Percentiles rank a stretch among this genome's conserved stretches.
Conservation (phyloP, 2,888 invertebrate species). For the Muschampia staudingeri region DNA sequence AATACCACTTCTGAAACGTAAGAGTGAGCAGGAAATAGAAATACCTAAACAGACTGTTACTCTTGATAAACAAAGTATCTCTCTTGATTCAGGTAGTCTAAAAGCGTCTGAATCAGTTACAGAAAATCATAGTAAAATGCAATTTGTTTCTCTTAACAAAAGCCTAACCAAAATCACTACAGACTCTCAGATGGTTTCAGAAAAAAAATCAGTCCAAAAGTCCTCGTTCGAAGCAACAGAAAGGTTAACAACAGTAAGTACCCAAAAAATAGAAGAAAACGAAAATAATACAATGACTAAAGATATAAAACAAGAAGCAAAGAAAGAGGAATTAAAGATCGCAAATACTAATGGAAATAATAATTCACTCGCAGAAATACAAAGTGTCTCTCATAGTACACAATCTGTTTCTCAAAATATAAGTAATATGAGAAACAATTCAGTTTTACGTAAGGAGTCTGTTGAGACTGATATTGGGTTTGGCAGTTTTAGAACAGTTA, state of each 20-base stretch:
- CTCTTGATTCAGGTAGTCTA: constrained; percentile 47
- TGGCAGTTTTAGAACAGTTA: neutral
- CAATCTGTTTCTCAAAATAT: neutral
- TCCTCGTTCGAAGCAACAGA: neutral
- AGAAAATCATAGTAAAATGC: constrained; percentile 29
- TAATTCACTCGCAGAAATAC: neutral
- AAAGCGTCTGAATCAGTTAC: constrained; percentile 26
- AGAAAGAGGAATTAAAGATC: neutral
- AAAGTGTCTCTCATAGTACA: neutral
- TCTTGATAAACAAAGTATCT: constrained; percentile 62
- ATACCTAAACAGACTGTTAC: constrained; percentile 58
- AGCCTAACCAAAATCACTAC: constrained; percentile 5
- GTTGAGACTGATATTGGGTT: neutral
- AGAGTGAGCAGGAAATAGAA: constrained; percentile 76
- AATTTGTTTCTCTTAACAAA: constrained; percentile 32
- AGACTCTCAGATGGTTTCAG: neutral
- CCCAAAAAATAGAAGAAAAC: constrained; percentile 3
- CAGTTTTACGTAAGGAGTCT: neutral
- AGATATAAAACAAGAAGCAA: neutral
- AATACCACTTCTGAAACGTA: constrained; percentile 80
- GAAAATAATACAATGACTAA: neutral
- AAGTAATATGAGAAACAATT: neutral
- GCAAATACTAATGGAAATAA: neutral
- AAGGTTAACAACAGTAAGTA: neutral
- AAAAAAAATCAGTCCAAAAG: constrained; percentile 22